Base-by-base conservation (phyloP, 35 echinoderm and acorn worm genomes). In the Apostichopus parvimensis region DNA sequence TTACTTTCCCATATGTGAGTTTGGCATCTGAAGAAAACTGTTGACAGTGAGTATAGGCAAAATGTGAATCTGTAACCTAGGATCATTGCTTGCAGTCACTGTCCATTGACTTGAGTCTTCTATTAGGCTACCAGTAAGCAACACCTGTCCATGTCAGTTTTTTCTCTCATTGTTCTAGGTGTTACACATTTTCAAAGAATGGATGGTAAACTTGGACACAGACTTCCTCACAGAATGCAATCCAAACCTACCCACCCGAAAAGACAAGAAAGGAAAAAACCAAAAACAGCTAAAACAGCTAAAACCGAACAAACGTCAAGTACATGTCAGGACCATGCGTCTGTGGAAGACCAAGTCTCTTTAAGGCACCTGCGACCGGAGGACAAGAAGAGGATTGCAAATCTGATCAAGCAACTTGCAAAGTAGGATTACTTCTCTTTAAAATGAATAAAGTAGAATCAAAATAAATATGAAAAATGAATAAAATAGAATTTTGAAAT, bases 311-410 rank as follows among this genome's bases (percentile, higher is more conserved):
- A 61, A 61, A 9, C 1, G 7, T 61, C 58, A 61, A 45, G 2
- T 1, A 61, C 58, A 8, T 1, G 12, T 61, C 58, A 61, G 58
- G 28, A 78, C 1, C 58, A 73, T 56, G 0, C 7, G 15, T 9
- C 78, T 34, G 20, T 11, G 9, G 18, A 79, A 61, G 77, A 55
- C 24, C 73, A 62, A 78, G 85, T 94, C 34, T 93, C 96, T 54
- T 60, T 98, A 89, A 98, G 95, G 55, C 92, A 98, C 77, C 85
- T 98, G 6, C 52, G 87, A 66, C 94, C 94, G 21, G 94, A 98
- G 52, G 96, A 98, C 79, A 98, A 98, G 62, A 95, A 94, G 80
- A 87, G 96, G 21, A 87, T 98, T 79, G 96, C 96, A 4, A 98
- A 98, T 77, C 75, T 98, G 9, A 98, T 98, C 52, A 93, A 85